These are phyloP conservation scores for Odontomachus brunneus DNA, from an alignment of 1,140 invertebrate species.

Conservation along the genomic window DNA sequence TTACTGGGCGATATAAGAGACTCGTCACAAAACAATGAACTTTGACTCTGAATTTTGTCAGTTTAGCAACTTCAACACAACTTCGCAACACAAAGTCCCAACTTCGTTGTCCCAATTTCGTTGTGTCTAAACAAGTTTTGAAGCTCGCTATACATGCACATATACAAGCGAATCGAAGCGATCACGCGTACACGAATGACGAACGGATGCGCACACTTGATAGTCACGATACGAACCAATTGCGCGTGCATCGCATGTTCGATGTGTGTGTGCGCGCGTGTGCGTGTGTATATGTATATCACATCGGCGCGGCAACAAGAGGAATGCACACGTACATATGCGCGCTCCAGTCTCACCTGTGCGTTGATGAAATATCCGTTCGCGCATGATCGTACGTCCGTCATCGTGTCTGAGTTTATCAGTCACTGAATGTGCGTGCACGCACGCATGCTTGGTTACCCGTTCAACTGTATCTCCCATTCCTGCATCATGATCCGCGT, in stretches of 20 bases:
- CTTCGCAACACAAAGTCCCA: too few species aligned
- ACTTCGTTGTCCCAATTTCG: too few species aligned
- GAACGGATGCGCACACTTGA: conserved; percentile 30
- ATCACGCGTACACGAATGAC: neutral
- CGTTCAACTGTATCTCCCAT: neutral
- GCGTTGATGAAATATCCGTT: conserved; percentile 26
- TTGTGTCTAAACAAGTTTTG: too few species aligned
- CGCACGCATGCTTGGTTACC: neutral
- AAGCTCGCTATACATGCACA: neutral
- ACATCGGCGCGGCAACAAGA: too few species aligned
- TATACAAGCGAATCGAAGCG: neutral
- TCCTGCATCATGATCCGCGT: neutral
- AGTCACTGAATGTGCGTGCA: neutral
- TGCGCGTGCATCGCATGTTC: conserved; percentile 19
- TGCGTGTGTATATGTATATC: too few species aligned
- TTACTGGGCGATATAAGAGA: too few species aligned
- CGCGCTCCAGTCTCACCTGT: neutral
- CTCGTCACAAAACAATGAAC: too few species aligned
- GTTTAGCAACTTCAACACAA: too few species aligned
- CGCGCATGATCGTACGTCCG: conserved; percentile 22
- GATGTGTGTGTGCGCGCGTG: neutral
- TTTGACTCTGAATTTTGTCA: too few species aligned
- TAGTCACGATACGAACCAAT: conserved; percentile 28
- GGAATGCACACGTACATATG: too few species aligned
- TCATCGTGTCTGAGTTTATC: conserved; percentile 37